phyloP scores from a whole-genome alignment of 2,797 vertebrate species.

The Cottoperca gobio region DNA sequence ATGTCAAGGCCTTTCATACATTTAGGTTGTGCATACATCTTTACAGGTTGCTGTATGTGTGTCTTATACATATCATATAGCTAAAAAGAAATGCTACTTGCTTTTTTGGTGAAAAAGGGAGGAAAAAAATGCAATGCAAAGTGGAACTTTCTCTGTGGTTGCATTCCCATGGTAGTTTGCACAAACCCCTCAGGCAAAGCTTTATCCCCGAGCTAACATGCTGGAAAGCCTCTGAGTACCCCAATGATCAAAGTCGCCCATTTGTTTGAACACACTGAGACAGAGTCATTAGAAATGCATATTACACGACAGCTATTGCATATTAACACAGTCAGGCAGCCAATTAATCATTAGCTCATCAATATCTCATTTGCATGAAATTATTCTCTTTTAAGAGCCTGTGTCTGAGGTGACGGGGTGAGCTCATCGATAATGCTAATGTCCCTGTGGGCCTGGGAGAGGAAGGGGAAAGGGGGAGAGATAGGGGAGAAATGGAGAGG shows the following conservation, averaged over 20 bases:
- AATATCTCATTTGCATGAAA: conserved; percentile 99
- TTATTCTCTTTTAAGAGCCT: conserved; percentile 99
- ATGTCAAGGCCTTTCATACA: neutral
- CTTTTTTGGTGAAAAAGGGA: conserved; percentile 10
- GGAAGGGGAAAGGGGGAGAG: conserved; percentile 67
- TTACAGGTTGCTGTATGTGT: neutral
- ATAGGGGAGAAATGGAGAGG: conserved; percentile 27
- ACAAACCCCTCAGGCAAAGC: conserved; percentile 67
- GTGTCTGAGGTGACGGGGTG: conserved; percentile 97
- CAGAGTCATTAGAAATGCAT: conserved; percentile 99
- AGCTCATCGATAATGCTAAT: conserved; percentile 99
- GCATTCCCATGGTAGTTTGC: conserved; percentile 72
- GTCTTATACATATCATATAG: neutral
- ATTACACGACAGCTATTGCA: conserved; percentile 96
- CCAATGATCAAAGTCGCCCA: conserved; percentile 87
- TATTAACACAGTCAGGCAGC: conserved; percentile 97
- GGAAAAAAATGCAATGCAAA: conserved; percentile 28
- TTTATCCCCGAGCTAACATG: conserved; percentile 79
- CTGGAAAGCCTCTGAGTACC: conserved; percentile 81
- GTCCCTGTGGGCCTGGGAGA: conserved; percentile 89
- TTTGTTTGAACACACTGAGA: conserved; percentile 95
- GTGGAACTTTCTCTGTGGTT: conserved; percentile 49
- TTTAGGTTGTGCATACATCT: neutral
- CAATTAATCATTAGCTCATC: conserved; percentile 99
- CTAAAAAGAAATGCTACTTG: conserved; percentile 4